A percentile compares a stretch with the other conserved stretches of the same genome.
phyloP scores from a whole-genome alignment of 2,888 invertebrate species.

The Tiliacea aurago region DNA sequence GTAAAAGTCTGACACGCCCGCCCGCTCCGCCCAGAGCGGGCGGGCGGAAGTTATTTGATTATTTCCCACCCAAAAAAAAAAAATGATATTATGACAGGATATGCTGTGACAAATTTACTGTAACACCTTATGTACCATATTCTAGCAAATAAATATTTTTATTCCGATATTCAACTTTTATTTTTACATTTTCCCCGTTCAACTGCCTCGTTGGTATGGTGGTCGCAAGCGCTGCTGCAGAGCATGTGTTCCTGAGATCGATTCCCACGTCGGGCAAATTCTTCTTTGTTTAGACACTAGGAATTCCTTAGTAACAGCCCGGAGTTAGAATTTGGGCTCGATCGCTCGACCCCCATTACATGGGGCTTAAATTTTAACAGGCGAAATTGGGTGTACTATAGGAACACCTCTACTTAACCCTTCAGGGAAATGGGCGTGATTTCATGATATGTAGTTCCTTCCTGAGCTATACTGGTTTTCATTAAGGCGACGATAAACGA shows the following conservation, averaged over 20 bases:
- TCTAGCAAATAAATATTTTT: no score
- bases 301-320: neutral
- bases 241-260: neutral
- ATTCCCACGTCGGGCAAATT: neutral
- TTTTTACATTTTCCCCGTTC: neutral
- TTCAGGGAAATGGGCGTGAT: neutral
- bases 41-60: no score
- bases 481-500: no score
- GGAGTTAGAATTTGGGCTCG: neutral
- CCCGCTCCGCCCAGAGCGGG: no score
- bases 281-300: neutral
- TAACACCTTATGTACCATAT: no score
- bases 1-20: no score
- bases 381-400: neutral
- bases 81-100: no score
- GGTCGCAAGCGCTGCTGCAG: neutral
- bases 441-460: neutral
- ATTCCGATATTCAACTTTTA: no score
- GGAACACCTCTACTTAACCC: neutral
- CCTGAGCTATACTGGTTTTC: slow-evolving; percentile 8
- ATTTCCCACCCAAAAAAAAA: no score
- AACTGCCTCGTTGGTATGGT: neutral
- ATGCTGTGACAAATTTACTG: no score
- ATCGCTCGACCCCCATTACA: neutral
- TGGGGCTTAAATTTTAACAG: neutral